Percentiles rank a stretch among this genome's conserved stretches.
Conservation (phyloP, 1,140 invertebrate species). For the Diuraphis noxia region DNA sequence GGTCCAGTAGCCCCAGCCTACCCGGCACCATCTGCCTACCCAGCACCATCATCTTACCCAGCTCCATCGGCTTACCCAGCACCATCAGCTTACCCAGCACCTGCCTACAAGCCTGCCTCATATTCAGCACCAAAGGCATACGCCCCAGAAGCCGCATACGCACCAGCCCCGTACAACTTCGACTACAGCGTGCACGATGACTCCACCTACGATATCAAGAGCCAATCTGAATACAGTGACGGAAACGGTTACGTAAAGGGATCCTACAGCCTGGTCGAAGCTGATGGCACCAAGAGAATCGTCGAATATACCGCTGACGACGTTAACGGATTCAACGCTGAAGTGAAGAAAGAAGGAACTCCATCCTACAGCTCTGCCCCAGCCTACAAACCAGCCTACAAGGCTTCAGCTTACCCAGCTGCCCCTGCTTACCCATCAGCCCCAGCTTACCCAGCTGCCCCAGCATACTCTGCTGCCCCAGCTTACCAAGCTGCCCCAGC, state of each 20-base stretch:
- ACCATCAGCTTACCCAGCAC: constrained; percentile 34
- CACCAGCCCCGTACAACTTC: constrained; percentile 58
- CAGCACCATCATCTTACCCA: constrained; percentile 39
- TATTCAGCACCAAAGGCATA: constrained; percentile 54
- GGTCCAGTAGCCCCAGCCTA: constrained; percentile 42
- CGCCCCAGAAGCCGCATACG: constrained; percentile 56
- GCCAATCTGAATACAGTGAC: constrained; percentile 59
- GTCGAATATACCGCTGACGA: constrained; percentile 69
- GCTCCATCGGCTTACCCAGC: constrained; percentile 37
- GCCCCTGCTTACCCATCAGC: constrained; percentile 54
- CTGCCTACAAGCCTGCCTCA: constrained; percentile 48
- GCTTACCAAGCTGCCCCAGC: constrained; percentile 50
- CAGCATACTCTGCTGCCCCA: constrained; percentile 40
- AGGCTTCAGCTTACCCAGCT: constrained; percentile 51
- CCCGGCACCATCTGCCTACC: constrained; percentile 56
- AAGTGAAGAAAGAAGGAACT: constrained; percentile 64
- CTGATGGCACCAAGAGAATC: constrained; percentile 65
- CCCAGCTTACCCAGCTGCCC: constrained; percentile 54
- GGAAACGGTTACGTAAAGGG: constrained; percentile 60
- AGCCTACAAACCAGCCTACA: constrained; percentile 54
- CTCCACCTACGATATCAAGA: constrained; percentile 59
- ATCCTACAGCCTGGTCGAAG: constrained; percentile 61
- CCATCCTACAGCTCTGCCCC: constrained; percentile 55
- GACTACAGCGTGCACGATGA: constrained; percentile 58
- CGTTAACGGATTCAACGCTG: constrained; percentile 69